Base-by-base conservation (phyloP, 2,113 vertebrate species). In the Illadopsis cleaveri region DNA sequence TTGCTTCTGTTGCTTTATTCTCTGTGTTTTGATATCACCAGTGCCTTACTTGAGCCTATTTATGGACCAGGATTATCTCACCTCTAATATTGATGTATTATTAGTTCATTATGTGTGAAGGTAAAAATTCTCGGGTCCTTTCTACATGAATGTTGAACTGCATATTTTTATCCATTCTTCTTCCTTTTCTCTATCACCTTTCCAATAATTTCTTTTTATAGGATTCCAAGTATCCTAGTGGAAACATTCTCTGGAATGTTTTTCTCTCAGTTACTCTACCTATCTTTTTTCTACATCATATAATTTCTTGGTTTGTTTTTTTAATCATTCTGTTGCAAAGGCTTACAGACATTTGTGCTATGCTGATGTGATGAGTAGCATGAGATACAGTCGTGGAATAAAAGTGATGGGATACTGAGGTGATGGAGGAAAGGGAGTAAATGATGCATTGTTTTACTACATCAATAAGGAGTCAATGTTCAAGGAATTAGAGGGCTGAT, bases 381-480 rank as follows among this genome's bases (percentile, higher is more conserved):
- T 28, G 44, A 82, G 33, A 22, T 27, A 33, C 1, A 40, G n/a
- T n/a, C n/a, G 28, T n/a, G 61, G 38, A 38, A 25, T 48, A 71
- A 38, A 6, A 4, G 19, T 31, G 24, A 15, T 71, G 47, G 60
- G 69, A 83, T 58, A 71, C 9, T 2, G 6, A 42, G 35, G 30
- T 0, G 4, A 47, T 53, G 71, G 62, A 88, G 31, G 56, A 92
- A 88, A 88, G 24, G 38, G 11, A 37, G 54, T 58, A 54, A 60
- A 61, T 12, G n/a, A 58, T 66, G 44, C 24, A 37, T 58, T 92
- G n/a, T 77, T 92, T 94, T 23, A 40, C 28, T 48, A 19, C 56
- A 47, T 83, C 82, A 90, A 45, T 83, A 93, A 94, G 88, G 76
- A 51, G 88, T 91, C 90, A 94, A 60, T 58, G 44, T 40, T 92